Base-by-base conservation (phyloP, 2,113 vertebrate species). In the Silurus asotus region DNA sequence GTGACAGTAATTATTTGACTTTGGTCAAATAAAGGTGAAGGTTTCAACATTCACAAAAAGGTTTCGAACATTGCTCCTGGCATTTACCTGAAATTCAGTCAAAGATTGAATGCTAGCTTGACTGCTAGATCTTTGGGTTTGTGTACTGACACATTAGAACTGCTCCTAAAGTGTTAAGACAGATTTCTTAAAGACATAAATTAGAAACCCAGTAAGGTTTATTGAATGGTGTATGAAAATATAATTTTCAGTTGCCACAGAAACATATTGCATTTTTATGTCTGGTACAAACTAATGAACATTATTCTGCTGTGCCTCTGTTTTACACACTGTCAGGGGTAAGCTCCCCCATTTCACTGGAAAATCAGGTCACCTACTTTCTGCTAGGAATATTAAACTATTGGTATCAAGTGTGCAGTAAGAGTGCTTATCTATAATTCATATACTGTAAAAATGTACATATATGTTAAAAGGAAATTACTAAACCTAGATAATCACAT, bases 351-450 rank as follows among this genome's bases (percentile, higher is more conserved):
- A 85, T 87, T 90, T 92, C 88, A 88, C 91, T 85, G 89, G 83
- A 87, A 87, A 94, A 94, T 85, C 81, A 93, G 93, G 94, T 94
- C 94, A 94, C 93, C 94, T 92, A 92, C 83, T 94, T 94, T 90
- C 83, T 89, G 88, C 84, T 86, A 88, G 89, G 77, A 85, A 87
- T 79, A 53, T 67, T 2, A 48, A 48, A 61, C 10, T 45, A 72
- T 70, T 67, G 15, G 9, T 83, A 70, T 37, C 19, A 56, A 75
- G 55, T 62, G 53, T 74, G 9, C 58, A 74, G 77, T 64, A 56
- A 56, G 53, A 87, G 25, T 74, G 59, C 61, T 67, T 51, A 77
- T 77, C 23, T 62, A 56, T 6, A 55, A 82, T 56, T 20, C 19
- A 23, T 67, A 25, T 55, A 72, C 13, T 14, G 19, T 82, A n/a